These are phyloP conservation scores for Frankliniella intonsa DNA, from an alignment of 2,888 invertebrate species.

Conservation along the genomic window DNA sequence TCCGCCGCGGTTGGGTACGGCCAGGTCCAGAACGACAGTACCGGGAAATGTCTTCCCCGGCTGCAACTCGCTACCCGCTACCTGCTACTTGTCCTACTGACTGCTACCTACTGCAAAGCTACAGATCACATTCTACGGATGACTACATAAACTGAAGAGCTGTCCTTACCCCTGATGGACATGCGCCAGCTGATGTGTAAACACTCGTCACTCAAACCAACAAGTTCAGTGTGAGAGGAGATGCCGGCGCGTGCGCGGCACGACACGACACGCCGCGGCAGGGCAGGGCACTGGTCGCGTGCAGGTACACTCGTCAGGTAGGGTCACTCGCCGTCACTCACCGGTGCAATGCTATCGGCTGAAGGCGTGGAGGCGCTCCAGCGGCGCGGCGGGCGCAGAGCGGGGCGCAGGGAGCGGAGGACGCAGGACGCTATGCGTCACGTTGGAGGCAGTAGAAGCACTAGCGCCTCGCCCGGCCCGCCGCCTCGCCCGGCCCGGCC, in stretches of 20 bases:
- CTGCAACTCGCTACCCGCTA: not conserved
- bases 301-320: not conserved
- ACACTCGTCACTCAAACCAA: conserved; percentile 16
- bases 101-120: not conserved
- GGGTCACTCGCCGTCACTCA: conserved; percentile 8
- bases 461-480: conserved; percentile 6
- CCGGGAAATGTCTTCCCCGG: not conserved
- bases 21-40: no score
- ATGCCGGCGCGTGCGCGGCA: not conserved
- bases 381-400: not conserved
- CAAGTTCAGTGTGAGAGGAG: not conserved
- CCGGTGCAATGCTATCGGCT: not conserved
- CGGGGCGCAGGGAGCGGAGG: conserved; percentile 13
- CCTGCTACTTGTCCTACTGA: not conserved
- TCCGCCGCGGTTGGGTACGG: no score
- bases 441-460: conserved; percentile 18
- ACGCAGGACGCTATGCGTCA: conserved; percentile 23
- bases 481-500: not conserved
- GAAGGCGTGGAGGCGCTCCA: not conserved
- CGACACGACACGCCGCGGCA: not conserved
- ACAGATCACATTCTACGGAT: not conserved
- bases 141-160: not conserved
- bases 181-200: conserved; percentile 22
- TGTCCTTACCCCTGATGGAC: conserved; percentile 11
- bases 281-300: not conserved